phyloP scores from a whole-genome alignment of 2,888 invertebrate genomes.

The Phengaris arion region DNA sequence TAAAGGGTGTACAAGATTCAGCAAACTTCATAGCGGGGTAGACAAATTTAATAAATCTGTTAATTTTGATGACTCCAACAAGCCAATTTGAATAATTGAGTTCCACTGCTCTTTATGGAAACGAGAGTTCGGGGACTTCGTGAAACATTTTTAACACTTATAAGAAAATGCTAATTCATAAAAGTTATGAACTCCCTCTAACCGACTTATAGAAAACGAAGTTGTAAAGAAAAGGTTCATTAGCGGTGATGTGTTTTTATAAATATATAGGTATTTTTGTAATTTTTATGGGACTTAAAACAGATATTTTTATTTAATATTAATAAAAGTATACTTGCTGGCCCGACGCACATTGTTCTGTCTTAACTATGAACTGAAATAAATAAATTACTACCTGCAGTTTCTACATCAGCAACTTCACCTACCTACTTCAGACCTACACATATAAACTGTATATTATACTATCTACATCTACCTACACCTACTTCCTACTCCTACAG shows the following conservation, averaged over 20 bases:
- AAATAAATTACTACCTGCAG: too few species aligned
- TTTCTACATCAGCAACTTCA: too few species aligned
- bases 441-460: too few species aligned
- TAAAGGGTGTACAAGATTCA: constrained; percentile 25
- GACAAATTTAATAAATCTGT: constrained; percentile 41
- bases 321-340: too few species aligned
- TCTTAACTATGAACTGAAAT: too few species aligned
- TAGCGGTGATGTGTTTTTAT: background rate
- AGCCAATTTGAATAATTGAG: constrained; percentile 66
- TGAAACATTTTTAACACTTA: constrained; percentile 28
- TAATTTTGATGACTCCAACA: constrained; percentile 50
- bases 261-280: background rate
- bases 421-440: too few species aligned
- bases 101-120: constrained; percentile 51
- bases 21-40: constrained; percentile 32
- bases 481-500: too few species aligned
- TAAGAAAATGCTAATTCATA: constrained; percentile 25
- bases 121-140: constrained; percentile 8
- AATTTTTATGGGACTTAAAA: too few species aligned
- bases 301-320: too few species aligned
- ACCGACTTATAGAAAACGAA: constrained; percentile 35
- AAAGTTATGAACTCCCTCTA: constrained; percentile 25
- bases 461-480: too few species aligned
- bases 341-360: too few species aligned
- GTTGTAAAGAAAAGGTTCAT: background rate